Evolutionary conservation across 1,140 invertebrate genomes (phyloP).

Genomic region (Drosophila ohnishii): DNA sequence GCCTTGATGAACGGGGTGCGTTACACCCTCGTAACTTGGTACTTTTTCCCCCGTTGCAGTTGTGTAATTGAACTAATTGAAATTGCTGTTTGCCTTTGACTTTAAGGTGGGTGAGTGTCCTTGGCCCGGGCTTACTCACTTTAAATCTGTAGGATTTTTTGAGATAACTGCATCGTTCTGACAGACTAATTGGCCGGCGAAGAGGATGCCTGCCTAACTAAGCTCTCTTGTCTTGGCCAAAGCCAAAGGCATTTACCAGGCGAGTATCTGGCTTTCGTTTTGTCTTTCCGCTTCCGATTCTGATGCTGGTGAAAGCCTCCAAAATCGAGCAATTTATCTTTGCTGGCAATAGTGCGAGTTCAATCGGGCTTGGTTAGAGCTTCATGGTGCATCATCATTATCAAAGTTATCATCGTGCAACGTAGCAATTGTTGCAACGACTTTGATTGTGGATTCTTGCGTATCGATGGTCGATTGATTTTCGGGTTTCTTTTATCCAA

Average conservation of each 20-base stretch:
- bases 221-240: constrained; percentile 34
- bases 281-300: neutral
- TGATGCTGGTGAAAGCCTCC: constrained; percentile 21
- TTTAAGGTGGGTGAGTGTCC: constrained; percentile 22
- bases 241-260: constrained; percentile 1
- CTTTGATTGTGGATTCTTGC: constrained; percentile 13
- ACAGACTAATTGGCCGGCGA: constrained; percentile 29
- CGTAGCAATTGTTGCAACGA: constrained; percentile 9
- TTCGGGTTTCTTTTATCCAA: constrained; percentile 19
- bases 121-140: constrained; percentile 8
- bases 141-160: neutral
- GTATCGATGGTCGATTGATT: constrained; percentile 51
- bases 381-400: constrained; percentile 7
- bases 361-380: neutral
- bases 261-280: constrained; percentile 4
- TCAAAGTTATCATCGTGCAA: neutral
- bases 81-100: constrained; percentile 47
- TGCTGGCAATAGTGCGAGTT: constrained; percentile 26
- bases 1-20: constrained; percentile 6
- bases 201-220: constrained; percentile 24
- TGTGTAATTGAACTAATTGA: constrained; percentile 74
- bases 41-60: constrained; percentile 20
- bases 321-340: constrained; percentile 54
- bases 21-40: constrained; percentile 17
- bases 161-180: constrained; percentile 16